A percentile compares a stretch with the other conserved stretches of the same genome.
Evolutionary conservation across 2,113 vertebrate genomes (phyloP).

Genomic region (Dromas ardeola): DNA sequence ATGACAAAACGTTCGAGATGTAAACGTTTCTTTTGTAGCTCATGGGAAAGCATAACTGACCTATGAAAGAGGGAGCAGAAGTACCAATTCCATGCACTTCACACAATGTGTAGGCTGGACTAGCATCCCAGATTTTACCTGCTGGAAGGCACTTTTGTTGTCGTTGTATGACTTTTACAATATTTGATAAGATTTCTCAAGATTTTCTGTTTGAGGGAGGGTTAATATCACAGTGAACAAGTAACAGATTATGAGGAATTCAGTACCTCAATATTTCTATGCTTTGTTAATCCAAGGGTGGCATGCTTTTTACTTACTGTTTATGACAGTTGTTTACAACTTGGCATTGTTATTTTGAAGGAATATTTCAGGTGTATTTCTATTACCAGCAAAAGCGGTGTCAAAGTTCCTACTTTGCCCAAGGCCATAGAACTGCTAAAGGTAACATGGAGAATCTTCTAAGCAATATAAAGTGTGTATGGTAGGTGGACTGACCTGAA

Average conservation of each 20-base stretch:
- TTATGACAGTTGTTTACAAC: background rate
- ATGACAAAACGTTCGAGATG: background rate
- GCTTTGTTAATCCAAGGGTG: background rate
- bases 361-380: background rate
- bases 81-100: background rate
- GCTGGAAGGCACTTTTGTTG: background rate
- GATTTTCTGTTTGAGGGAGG: background rate
- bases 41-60: slow-evolving; percentile 17
- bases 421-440: background rate
- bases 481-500: background rate
- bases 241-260: background rate
- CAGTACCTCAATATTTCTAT: background rate
- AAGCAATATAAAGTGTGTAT: background rate
- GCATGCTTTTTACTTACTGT: background rate
- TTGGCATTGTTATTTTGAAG: background rate
- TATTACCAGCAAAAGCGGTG: background rate
- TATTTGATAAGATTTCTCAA: background rate
- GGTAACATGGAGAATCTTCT: background rate
- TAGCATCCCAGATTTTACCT: background rate
- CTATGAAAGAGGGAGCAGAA: background rate
- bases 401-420: background rate
- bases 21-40: slow-evolving; percentile 33
- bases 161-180: background rate
- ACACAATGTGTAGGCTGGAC: background rate
- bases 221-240: background rate